Evolutionary conservation across 2,797 vertebrate genomes (phyloP).

Genomic region (Protonibea diacanthus): DNA sequence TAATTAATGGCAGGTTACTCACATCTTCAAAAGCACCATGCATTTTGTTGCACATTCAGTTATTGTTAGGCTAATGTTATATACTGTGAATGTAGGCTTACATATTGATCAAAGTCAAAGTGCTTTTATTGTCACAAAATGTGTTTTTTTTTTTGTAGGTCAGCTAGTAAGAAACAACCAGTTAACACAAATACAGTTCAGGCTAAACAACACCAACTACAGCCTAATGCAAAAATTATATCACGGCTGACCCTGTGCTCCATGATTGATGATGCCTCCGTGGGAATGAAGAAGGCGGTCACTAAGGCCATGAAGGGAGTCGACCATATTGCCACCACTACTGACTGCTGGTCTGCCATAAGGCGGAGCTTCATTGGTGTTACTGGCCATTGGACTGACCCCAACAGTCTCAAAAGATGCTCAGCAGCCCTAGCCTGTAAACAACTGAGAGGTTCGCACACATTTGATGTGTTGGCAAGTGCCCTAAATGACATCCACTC

Average conservation of each 20-base stretch:
- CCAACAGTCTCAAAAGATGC: conserved; percentile 2
- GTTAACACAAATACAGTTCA: too few species aligned
- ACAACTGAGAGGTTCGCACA: conserved; percentile 1
- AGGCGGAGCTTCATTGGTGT: background rate
- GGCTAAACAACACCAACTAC: too few species aligned
- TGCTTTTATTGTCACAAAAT: too few species aligned
- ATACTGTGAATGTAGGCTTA: too few species aligned
- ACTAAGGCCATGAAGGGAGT: conserved; percentile 30
- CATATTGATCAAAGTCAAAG: too few species aligned
- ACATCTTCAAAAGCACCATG: too few species aligned
- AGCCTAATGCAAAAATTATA: conserved; percentile 11
- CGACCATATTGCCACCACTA: background rate
- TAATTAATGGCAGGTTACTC: too few species aligned
- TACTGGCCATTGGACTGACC: conserved; percentile 4
- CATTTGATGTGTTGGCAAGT: background rate
- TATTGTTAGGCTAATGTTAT: too few species aligned
- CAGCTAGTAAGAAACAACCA: too few species aligned
- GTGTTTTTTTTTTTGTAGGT: too few species aligned
- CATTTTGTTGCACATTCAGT: too few species aligned
- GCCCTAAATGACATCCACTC: background rate
- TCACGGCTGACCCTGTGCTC: conserved; percentile 4
- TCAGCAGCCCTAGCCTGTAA: conserved; percentile 16
- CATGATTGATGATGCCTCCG: conserved; percentile 18
- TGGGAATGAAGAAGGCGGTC: background rate
- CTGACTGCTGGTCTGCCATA: conserved; percentile 15